phyloP scores from a whole-genome alignment of 2,888 invertebrate genomes.

The Platycnemis pennipes region DNA sequence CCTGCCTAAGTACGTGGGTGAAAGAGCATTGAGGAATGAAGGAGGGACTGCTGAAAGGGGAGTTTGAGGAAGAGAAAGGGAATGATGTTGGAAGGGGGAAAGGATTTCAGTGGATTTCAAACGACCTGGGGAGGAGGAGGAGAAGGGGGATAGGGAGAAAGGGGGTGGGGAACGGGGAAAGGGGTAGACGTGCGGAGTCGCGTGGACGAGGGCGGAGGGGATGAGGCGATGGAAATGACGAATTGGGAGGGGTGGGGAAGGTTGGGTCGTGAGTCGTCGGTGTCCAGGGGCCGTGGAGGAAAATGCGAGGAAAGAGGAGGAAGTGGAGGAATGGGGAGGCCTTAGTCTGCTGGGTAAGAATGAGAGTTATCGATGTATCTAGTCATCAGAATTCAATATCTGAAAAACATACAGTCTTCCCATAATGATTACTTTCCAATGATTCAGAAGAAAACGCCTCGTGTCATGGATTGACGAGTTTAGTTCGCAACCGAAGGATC shows the following conservation, averaged over 20 bases:
- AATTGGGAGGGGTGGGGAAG: background rate
- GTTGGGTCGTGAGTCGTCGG: background rate
- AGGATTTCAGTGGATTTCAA: background rate
- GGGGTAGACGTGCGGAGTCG: background rate
- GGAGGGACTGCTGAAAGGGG: background rate
- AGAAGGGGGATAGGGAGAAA: background rate
- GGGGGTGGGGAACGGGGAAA: background rate
- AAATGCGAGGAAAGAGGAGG: background rate
- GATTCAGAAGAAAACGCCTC: background rate
- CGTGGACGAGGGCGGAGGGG: background rate
- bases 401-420: background rate
- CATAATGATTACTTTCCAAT: background rate
- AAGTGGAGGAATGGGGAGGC: background rate
- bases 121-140: background rate
- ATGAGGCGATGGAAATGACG: background rate
- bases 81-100: background rate
- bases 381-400: background rate
- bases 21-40: conserved; percentile 6
- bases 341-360: background rate
- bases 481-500: too few species aligned
- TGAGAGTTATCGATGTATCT: background rate
- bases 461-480: too few species aligned
- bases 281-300: background rate
- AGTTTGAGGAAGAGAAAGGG: background rate
- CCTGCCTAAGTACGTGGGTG: conserved; percentile 43